Evolutionary conservation across 2,113 vertebrate genomes (phyloP).

Genomic region (Cephalopterus ornatus): DNA sequence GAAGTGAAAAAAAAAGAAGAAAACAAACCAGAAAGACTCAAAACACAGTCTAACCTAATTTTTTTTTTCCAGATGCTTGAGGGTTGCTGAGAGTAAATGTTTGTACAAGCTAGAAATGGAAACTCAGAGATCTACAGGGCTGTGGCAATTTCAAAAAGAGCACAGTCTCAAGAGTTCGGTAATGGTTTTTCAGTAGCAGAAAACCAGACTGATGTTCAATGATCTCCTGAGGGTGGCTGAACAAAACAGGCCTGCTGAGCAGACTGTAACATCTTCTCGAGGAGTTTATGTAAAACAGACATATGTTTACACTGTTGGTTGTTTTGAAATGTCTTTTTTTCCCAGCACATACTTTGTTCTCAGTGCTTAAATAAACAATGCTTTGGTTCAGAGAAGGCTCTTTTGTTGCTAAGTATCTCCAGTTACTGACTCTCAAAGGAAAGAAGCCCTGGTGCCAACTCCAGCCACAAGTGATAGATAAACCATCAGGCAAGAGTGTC

Average conservation of each 20-base stretch:
- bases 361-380: conserved; percentile 10
- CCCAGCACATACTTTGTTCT: not conserved
- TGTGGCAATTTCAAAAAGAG: not conserved
- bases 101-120: not conserved
- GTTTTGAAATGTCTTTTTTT: conserved; percentile 41
- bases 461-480: not conserved
- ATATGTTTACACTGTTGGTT: conserved; percentile 27
- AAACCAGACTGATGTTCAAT: not conserved
- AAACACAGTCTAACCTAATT: not conserved
- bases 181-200: not conserved
- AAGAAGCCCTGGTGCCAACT: not conserved
- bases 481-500: not conserved
- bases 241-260: conserved; percentile 3
- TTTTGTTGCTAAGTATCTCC: not conserved
- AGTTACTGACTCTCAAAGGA: not conserved
- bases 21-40: not conserved
- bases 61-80: not conserved
- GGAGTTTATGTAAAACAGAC: conserved; percentile 33
- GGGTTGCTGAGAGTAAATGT: not conserved
- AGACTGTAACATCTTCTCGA: not conserved
- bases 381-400: not conserved
- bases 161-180: not conserved
- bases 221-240: conserved; percentile 2
- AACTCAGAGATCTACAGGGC: not conserved
- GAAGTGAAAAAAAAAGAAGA: not conserved